Conservation (phyloP, 2,888 invertebrate genomes). For the Dysmachus trigonus region DNA sequence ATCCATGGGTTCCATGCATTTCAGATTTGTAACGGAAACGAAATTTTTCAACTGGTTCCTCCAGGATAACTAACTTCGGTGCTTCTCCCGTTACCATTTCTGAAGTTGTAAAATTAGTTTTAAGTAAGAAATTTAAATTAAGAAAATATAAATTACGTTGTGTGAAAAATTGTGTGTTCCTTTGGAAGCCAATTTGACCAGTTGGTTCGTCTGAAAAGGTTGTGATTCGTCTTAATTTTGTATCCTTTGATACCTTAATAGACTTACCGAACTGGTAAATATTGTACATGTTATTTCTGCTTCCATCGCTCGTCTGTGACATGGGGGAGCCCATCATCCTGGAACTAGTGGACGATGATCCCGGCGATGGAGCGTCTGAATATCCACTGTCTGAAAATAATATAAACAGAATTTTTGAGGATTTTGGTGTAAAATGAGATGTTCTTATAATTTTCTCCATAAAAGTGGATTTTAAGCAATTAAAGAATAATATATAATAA, state of each 20-base stretch:
- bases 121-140: background rate
- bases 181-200: conserved; percentile 32
- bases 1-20: conserved; percentile 88
- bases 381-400: conserved; percentile 45
- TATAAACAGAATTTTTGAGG: background rate
- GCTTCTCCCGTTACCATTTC: conserved; percentile 46
- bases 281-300: conserved; percentile 9
- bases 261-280: conserved; percentile 19
- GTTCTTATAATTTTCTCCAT: too few species aligned
- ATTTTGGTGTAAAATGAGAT: too few species aligned
- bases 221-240: background rate
- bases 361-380: conserved; percentile 46
- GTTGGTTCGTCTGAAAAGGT: background rate
- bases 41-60: conserved; percentile 82
- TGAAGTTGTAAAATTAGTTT: background rate
- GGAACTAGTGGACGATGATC: conserved; percentile 46
- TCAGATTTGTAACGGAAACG: conserved; percentile 86
- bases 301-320: conserved; percentile 41
- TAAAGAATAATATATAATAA: too few species aligned
- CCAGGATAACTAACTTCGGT: conserved; percentile 70
- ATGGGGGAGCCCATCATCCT: conserved; percentile 44
- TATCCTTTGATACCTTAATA: background rate
- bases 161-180: conserved; percentile 10
- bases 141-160: background rate
- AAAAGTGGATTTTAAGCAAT: too few species aligned